A percentile compares a stretch with the other conserved stretches of the same genome.
Evolutionary conservation across 1,140 invertebrate genomes (phyloP).

Genomic region (Reticulitermes speratus): DNA sequence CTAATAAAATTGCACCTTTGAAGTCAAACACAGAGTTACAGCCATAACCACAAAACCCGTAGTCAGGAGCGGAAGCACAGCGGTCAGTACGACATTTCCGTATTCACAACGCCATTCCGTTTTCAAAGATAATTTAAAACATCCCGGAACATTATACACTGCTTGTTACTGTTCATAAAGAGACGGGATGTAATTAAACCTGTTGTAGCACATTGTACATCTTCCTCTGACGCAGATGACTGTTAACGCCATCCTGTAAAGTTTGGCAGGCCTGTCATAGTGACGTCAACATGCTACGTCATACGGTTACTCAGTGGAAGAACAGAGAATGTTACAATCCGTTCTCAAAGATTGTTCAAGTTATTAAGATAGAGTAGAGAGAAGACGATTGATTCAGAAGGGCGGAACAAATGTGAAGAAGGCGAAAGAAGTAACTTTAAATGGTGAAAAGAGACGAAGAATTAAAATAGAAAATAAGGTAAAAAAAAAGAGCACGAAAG

Average conservation of each 20-base stretch:
- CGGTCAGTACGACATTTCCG: no score
- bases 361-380: no score
- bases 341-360: background rate
- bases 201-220: background rate
- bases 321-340: background rate
- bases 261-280: background rate
- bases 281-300: background rate
- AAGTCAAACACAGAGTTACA: no score
- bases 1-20: no score
- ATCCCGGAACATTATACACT: background rate
- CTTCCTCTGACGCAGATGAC: background rate
- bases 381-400: no score
- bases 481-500: no score
- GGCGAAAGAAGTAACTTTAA: no score
- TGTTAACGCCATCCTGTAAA: background rate
- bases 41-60: no score
- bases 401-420: no score
- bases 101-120: background rate
- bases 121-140: background rate
- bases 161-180: background rate
- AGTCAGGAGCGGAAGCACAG: no score
- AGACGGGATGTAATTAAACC: background rate
- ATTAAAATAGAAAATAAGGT: no score
- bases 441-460: no score
- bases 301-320: background rate